Conservation (phyloP, 2,888 invertebrate species). For the Cryptocephalus moraei region DNA sequence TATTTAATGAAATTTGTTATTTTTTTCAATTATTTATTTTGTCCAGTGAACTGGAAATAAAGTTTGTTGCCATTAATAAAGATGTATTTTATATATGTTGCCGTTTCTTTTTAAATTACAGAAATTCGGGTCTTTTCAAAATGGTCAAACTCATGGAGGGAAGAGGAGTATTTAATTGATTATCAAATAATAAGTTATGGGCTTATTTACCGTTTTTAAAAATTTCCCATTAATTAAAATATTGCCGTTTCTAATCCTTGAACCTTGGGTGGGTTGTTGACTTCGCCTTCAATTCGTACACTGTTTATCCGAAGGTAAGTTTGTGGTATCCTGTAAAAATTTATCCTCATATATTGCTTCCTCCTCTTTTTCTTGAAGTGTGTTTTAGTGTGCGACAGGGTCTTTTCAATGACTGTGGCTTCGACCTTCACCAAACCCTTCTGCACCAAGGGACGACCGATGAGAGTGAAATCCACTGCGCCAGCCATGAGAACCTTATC, state of each 20-base stretch:
- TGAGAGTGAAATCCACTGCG: conserved; percentile 66
- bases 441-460: conserved; percentile 71
- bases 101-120: no score
- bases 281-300: conserved; percentile 45
- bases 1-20: no score
- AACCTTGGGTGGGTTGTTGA: conserved; percentile 34
- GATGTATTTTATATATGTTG: no score
- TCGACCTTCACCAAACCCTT: conserved; percentile 61
- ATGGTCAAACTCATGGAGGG: no score
- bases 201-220: no score
- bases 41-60: no score
- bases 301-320: conserved; percentile 70
- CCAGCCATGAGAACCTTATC: conserved; percentile 80
- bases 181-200: no score
- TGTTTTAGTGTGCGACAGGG: conserved; percentile 68
- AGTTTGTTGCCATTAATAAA: no score
- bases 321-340: conserved; percentile 57
- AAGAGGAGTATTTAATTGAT: no score
- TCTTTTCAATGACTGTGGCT: conserved; percentile 77
- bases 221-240: conserved; percentile 21
- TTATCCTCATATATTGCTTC: conserved; percentile 67
- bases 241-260: conserved; percentile 24
- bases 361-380: conserved; percentile 65
- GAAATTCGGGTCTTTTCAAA: no score
- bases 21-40: no score